phyloP scores from a whole-genome alignment of 2,888 invertebrate species.

The Lepidocyrtoides sp. region DNA sequence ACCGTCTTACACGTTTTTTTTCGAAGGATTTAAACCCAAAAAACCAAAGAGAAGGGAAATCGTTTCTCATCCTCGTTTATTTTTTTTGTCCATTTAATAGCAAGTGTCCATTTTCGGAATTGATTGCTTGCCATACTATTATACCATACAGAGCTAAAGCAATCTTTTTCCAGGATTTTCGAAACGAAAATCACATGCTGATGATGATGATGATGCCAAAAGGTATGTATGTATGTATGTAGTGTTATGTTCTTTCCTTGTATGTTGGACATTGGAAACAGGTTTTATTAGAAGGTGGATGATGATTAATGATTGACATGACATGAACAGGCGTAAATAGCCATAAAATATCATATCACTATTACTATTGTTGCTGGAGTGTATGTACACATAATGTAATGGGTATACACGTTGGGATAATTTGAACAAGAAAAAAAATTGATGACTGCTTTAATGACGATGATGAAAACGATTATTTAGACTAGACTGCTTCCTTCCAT shows the following conservation, averaged over 20 bases:
- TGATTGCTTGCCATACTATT: not conserved
- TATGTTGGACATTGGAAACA: too few relatives aligned
- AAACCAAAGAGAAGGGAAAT: not conserved
- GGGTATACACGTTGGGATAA: too few relatives aligned
- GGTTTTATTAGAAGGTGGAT: too few relatives aligned
- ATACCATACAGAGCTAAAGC: too few relatives aligned
- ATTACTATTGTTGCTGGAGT: too few relatives aligned
- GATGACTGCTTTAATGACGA: conserved; percentile 27
- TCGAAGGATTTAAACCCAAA: not conserved
- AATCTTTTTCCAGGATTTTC: too few relatives aligned
- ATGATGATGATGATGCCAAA: too few relatives aligned
- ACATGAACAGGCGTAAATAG: conserved; percentile 6
- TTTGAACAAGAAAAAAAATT: not conserved
- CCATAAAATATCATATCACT: too few relatives aligned
- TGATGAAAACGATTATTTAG: conserved; percentile 47
- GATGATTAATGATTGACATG: not conserved
- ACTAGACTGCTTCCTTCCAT: not conserved
- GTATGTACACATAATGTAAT: too few relatives aligned
- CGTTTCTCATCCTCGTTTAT: not conserved
- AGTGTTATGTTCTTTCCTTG: too few relatives aligned
- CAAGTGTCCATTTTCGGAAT: conserved; percentile 42
- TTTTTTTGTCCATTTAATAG: not conserved
- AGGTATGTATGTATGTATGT: too few relatives aligned
- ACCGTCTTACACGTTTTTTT: not conserved
- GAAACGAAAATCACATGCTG: too few relatives aligned